These are phyloP conservation scores for Psettodes erumei DNA, from an alignment of 2,113 vertebrate species.

Conservation along the genomic window DNA sequence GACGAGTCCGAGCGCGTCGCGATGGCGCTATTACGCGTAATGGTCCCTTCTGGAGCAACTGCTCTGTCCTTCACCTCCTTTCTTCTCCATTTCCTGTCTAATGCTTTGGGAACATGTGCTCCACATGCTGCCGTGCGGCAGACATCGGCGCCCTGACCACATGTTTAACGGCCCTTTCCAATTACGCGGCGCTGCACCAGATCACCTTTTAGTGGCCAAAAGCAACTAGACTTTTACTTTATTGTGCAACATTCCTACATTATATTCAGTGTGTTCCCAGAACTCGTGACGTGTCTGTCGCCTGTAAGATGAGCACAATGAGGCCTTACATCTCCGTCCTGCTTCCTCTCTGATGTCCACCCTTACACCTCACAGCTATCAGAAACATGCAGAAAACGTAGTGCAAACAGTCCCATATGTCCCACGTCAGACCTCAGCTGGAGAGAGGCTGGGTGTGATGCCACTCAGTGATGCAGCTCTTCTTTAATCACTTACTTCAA, in stretches of 20 bases:
- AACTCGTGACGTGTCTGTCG: no score
- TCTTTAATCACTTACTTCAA: not conserved
- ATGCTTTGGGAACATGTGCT: conserved; percentile 56
- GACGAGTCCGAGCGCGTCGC: conserved; percentile 17
- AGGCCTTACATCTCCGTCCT: not conserved
- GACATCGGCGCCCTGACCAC: conserved; percentile 14
- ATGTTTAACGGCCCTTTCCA: conserved; percentile 33
- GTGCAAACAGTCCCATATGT: not conserved
- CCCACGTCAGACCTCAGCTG: no score
- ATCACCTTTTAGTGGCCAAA: conserved; percentile 8
- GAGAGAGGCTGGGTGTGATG: no score
- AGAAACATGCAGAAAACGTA: not conserved
- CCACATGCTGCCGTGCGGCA: conserved; percentile 38
- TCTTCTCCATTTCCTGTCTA: conserved; percentile 33
- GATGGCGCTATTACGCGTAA: conserved; percentile 36
- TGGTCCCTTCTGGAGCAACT: conserved; percentile 22
- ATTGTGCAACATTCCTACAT: not conserved
- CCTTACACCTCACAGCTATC: not conserved
- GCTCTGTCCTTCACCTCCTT: conserved; percentile 53
- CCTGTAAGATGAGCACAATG: no score
- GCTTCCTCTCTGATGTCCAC: not conserved
- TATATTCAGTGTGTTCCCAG: no score
- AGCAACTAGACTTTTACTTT: conserved; percentile 12
- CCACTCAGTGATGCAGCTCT: not conserved
- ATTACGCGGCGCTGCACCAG: not conserved